Evolutionary conservation across 2,888 invertebrate genomes (phyloP), one percentile per base, ranked within the genome.

Genomic region (Minunthozetes semirufus): DNA sequence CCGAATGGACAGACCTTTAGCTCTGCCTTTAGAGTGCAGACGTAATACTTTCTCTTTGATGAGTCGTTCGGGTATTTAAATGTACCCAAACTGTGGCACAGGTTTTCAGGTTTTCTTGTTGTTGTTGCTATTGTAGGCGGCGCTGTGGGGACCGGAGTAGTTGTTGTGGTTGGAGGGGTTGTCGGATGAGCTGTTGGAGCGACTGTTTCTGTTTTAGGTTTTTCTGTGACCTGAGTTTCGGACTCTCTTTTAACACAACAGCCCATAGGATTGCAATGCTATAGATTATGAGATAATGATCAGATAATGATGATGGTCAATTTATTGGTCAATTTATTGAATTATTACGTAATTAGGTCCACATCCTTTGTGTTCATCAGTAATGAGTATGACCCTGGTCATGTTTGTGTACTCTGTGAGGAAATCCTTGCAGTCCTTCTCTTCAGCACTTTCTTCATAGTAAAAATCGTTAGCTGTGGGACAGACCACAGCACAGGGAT

Each of bases 121-220:
- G 48, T 72, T 8, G 71, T 74, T 1, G 75, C 5, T 42, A 74
- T 76, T 11, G 68, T 19, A 19, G 74, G 59, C 2, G 75, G 59
- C 17, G 75, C 27, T 1, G 33, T 71, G 22, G 75, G 48, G 27
- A 74, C 68, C 13, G 76, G 56, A 19, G 70, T 75, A 11, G 73
- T 50, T 0, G 75, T 71, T 6, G 73, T 75, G 9, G 75, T 76
- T 11, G 61, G 19, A 4, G 53, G 19, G 5, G 75, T 61, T 8
- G 72, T 72, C 3, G 53, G 33, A 6, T 46, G 25, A 11, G 76
- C 76, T 17, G 59, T 15, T 1, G 66, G 48, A 48, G 61, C 19
- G 19, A 53, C 59, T 19, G 72, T 72, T 33, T 72, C 56, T 0
- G 74, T 76, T 33, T 3, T 3, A 33, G 33, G 33, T n/a, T n/a